phyloP scores from a whole-genome alignment of 2,797 vertebrate genomes.

The Megalops cyprinoides region DNA sequence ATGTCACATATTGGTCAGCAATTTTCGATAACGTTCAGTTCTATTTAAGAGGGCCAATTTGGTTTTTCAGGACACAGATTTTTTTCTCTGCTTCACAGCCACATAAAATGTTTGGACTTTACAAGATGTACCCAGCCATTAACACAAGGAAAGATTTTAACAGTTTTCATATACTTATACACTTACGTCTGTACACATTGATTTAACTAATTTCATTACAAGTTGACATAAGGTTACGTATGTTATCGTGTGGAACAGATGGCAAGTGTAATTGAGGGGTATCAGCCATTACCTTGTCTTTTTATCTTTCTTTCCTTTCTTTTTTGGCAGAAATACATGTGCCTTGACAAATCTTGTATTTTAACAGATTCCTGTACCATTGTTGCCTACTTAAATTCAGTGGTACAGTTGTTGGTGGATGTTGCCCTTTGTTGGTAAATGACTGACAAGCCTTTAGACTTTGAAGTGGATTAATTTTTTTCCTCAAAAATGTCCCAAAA shows the following conservation, averaged over 20 bases:
- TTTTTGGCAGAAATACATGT: slow-evolving; percentile 47
- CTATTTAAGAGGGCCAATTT: slow-evolving; percentile 36
- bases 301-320: not conserved
- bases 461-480: slow-evolving; percentile 26
- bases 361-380: slow-evolving; percentile 48
- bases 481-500: slow-evolving; percentile 22
- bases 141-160: not conserved
- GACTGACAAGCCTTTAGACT: slow-evolving; percentile 61
- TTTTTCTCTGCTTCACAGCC: slow-evolving; percentile 25
- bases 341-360: slow-evolving; percentile 54
- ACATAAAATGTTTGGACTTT: slow-evolving; percentile 1
- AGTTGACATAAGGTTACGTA: slow-evolving; percentile 21
- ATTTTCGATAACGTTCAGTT: slow-evolving; percentile 25
- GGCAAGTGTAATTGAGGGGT: slow-evolving; percentile 26
- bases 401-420: slow-evolving; percentile 28
- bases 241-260: slow-evolving; percentile 20
- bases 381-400: slow-evolving; percentile 51
- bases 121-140: slow-evolving; percentile 16
- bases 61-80: slow-evolving; percentile 9
- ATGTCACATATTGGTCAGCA: slow-evolving; percentile 29
- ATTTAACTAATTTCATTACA: slow-evolving; percentile 14
- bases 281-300: slow-evolving; percentile 30
- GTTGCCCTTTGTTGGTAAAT: slow-evolving; percentile 46
- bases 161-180: slow-evolving; percentile 1
- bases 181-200: no score